Base-by-base conservation (phyloP, 2,888 invertebrate genomes). In the Melitaea athalia region DNA sequence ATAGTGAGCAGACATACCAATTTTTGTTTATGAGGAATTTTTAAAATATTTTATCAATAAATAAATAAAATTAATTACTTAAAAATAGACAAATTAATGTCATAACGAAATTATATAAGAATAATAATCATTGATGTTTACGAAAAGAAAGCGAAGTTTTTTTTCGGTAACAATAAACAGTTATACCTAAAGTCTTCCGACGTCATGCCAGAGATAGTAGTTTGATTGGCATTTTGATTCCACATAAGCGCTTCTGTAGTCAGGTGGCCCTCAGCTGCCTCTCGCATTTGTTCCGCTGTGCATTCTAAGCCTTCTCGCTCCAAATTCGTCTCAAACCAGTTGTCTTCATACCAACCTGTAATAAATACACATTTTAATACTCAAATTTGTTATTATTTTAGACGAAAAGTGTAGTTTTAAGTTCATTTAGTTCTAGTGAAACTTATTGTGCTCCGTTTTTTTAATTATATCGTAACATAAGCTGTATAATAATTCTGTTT, bases 191-290 rank as follows among this genome's bases (percentile, higher is more conserved):
- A 99, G 84, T 98, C 96, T 80, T 96, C 96, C 0, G 98, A 96
- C 3, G 98, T 98, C 98, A 98, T 98, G 75, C 98, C 98, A 52
- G 99, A 99, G 79, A 98, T 96, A 67, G 99, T 99, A 74, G 96
- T 96, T 87, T 97, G 96, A 85, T 97, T 96, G 53, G 93, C 88
- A 88, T 99, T 98, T 85, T 98, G 98, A 90, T 99, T 99, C 96
- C 99, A 97, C 98, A 99, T 99, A 57, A 99, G 95, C 31, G 99
- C 99, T 87, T 99, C 99, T 0, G 99, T 99, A 52, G 99, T 99
- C 67, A 99, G 94, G 86, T 99, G 99, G 2, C 99, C 99, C 86
- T 99, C 98, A 1, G 99, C 98, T 0, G 99, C 99, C 77, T 95
- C 94, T 57, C 96, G 94, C 98, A 99, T 98, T 89, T 99, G 95